phyloP scores from a whole-genome alignment of 2,797 vertebrate species.

The Thripadectes ignobilis region DNA sequence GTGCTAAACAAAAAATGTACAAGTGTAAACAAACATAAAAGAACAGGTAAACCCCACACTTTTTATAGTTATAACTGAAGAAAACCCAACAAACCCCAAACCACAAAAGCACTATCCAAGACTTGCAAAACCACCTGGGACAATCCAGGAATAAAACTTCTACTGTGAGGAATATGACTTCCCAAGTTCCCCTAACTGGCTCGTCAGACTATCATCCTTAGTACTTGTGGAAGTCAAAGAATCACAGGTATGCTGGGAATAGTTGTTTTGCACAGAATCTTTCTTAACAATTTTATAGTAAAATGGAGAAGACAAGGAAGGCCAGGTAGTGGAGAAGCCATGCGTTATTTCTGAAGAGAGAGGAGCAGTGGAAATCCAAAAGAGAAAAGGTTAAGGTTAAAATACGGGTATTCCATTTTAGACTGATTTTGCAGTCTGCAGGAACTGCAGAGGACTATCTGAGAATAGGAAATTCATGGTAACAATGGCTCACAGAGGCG shows the following conservation, averaged over 20 bases:
- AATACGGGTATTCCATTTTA: background rate
- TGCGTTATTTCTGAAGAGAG: background rate
- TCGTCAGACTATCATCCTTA: background rate
- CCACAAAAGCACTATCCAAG: background rate
- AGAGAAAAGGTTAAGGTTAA: background rate
- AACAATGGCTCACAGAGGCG: background rate
- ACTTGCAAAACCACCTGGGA: background rate
- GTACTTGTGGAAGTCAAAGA: background rate
- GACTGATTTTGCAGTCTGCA: background rate
- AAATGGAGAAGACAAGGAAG: background rate
- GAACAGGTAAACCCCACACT: background rate
- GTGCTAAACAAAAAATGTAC: conserved; percentile 63
- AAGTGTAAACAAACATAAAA: conserved; percentile 25
- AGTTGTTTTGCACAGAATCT: background rate
- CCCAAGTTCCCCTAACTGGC: background rate
- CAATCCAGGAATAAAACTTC: background rate
- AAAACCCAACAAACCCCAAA: background rate
- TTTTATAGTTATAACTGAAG: background rate
- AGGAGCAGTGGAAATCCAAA: background rate
- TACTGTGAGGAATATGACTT: background rate
- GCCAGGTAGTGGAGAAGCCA: background rate
- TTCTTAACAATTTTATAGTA: background rate
- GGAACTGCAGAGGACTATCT: background rate
- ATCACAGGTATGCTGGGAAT: background rate
- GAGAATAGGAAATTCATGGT: background rate